phyloP scores from a whole-genome alignment of 1,140 invertebrate genomes.

The Drosophila busckii region DNA sequence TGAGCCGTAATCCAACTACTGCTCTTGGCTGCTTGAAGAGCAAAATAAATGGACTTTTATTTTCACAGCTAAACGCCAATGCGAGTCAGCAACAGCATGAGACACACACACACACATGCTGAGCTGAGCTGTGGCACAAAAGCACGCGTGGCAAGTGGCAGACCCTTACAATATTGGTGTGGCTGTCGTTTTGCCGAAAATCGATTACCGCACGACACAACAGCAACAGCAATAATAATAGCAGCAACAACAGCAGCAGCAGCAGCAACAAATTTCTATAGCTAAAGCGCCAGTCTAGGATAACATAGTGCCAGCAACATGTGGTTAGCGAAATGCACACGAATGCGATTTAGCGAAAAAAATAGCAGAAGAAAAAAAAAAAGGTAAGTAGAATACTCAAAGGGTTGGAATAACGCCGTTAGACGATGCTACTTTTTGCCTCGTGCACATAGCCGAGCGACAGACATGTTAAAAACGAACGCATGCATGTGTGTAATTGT shows the following conservation, averaged over 20 bases:
- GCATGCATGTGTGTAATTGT: background rate
- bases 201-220: constrained; percentile 44
- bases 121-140: too few species aligned
- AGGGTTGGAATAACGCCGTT: constrained; percentile 13
- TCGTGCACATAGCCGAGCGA: background rate
- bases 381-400: constrained; percentile 3
- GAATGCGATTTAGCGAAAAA: background rate
- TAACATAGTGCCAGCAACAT: constrained; percentile 43
- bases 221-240: background rate
- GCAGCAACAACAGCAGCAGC: background rate
- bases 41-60: background rate
- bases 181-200: constrained; percentile 51
- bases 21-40: background rate
- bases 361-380: background rate
- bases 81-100: background rate
- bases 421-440: constrained; percentile 11
- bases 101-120: background rate
- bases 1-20: background rate
- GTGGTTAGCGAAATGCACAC: constrained; percentile 35
- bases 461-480: too few species aligned
- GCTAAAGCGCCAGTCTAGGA: background rate
- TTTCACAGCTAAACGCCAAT: background rate
- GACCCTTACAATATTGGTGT: constrained; percentile 27
- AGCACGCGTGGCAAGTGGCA: constrained; percentile 2
- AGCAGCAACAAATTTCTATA: background rate